Percentiles rank a stretch among this genome's conserved stretches.
These are phyloP conservation scores for Rhagoletis pomonella DNA, from an alignment of 1,140 invertebrate species.

Conservation along the genomic window DNA sequence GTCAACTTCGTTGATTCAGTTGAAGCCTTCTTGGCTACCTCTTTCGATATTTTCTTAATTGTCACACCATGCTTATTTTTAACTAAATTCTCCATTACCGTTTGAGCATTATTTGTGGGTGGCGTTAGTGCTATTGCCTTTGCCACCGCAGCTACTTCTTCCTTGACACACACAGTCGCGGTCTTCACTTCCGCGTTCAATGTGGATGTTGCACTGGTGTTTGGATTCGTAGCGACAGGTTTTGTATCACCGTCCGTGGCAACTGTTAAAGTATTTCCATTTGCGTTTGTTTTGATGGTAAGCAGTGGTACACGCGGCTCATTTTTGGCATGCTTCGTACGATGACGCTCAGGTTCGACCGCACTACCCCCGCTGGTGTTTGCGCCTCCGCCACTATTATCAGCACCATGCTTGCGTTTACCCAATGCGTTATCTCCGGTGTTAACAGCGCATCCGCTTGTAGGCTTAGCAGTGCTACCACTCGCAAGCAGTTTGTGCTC, in stretches of 20 bases:
- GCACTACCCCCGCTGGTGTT: background rate
- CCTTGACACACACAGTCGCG: background rate
- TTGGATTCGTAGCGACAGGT: background rate
- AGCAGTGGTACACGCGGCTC: slow-evolving; percentile 42
- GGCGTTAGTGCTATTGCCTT: background rate
- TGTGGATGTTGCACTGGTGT: background rate
- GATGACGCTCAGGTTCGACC: background rate
- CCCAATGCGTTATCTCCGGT: background rate
- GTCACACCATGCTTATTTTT: slow-evolving; percentile 67
- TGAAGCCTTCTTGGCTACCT: background rate
- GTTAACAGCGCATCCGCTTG: background rate
- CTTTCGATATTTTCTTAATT: slow-evolving; percentile 67
- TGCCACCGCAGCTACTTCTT: background rate
- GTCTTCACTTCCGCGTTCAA: background rate
- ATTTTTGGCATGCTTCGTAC: slow-evolving; percentile 31
- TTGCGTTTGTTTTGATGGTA: slow-evolving; percentile 47
- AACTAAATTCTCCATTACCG: slow-evolving; percentile 66
- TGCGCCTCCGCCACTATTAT: background rate
- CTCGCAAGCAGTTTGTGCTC: background rate
- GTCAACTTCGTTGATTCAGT: background rate
- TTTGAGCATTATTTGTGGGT: background rate
- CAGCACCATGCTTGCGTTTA: background rate
- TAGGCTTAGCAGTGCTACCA: background rate
- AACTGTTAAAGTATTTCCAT: background rate
- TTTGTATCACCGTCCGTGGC: background rate